Percentiles rank a stretch among this genome's conserved stretches.
These are phyloP conservation scores for Drosophila paramelanica DNA, from an alignment of 2,888 invertebrate genomes.

Conservation along the genomic window DNA sequence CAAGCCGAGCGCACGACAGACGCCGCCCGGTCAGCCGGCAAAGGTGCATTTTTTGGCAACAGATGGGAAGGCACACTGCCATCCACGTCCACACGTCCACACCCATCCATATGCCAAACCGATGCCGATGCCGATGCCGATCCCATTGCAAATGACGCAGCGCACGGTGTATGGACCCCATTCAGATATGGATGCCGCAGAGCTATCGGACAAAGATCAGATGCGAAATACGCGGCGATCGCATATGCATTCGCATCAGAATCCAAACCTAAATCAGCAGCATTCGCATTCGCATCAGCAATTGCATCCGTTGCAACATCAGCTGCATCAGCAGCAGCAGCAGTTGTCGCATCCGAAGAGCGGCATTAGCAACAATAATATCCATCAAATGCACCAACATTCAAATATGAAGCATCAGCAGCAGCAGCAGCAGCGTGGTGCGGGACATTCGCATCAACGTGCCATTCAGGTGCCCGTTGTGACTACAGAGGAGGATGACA, in stretches of 20 bases:
- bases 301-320: conserved; percentile 59
- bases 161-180: conserved; percentile 34
- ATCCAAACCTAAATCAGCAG: background rate
- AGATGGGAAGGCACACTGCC: conserved; percentile 29
- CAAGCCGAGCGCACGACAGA: conserved; percentile 52
- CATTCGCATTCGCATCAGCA: conserved; percentile 21
- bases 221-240: conserved; percentile 19
- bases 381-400: conserved; percentile 22
- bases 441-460: conserved; percentile 23
- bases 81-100: conserved; percentile 31
- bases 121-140: background rate
- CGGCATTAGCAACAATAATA: conserved; percentile 10
- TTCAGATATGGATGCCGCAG: conserved; percentile 29
- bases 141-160: conserved; percentile 40
- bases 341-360: conserved; percentile 20
- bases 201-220: conserved; percentile 58
- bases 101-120: conserved; percentile 31
- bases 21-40: conserved; percentile 4
- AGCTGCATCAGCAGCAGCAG: conserved; percentile 68
- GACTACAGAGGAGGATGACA: conserved; percentile 64
- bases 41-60: conserved; percentile 52
- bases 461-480: conserved; percentile 25
- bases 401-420: conserved; percentile 20
- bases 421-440: conserved; percentile 10
- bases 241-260: conserved; percentile 26